phyloP scores from a whole-genome alignment of 64 coral and sea anemone genomes.

The Stichodactyla helianthus region DNA sequence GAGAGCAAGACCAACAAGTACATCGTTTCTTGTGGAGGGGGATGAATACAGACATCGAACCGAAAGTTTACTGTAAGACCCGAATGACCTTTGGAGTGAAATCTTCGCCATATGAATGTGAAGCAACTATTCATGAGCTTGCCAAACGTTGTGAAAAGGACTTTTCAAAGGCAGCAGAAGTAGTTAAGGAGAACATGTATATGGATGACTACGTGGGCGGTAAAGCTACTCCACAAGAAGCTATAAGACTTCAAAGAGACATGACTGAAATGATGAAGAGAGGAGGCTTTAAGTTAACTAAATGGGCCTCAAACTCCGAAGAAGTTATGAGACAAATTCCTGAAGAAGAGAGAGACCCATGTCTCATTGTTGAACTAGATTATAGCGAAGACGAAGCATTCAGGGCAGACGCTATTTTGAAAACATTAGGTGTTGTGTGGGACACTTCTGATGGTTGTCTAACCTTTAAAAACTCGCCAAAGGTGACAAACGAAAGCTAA shows the following conservation, averaged over 20 bases:
- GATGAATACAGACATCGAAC: constrained; percentile 2
- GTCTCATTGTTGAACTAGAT: too few relatives aligned
- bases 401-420: background rate
- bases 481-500: background rate
- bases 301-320: background rate
- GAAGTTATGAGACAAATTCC: constrained; percentile 10
- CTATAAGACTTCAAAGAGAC: background rate
- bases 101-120: background rate
- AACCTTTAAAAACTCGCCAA: background rate
- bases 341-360: background rate
- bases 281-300: background rate
- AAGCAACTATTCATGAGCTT: background rate
- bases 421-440: background rate
- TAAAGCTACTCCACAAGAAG: background rate
- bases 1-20: background rate
- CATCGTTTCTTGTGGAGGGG: constrained; percentile 8
- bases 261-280: constrained; percentile 4
- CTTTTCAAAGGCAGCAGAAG: background rate
- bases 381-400: background rate
- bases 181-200: background rate
- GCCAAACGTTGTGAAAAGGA: background rate
- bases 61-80: background rate
- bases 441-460: background rate
- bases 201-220: background rate
- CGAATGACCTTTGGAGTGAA: constrained; percentile 3